phyloP scores from a whole-genome alignment of 2,888 invertebrate species.

The Heliconius erato region DNA sequence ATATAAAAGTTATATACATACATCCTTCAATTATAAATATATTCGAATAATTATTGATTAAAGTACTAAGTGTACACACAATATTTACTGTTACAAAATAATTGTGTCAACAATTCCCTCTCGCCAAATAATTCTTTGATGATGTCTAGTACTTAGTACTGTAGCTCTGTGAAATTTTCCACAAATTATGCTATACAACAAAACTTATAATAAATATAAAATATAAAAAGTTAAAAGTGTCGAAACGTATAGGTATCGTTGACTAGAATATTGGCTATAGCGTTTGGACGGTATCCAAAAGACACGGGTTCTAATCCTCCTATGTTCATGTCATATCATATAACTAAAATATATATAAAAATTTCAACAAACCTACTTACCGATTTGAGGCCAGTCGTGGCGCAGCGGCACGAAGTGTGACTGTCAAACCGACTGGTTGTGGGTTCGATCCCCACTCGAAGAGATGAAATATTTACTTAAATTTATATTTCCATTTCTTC shows the following conservation, averaged over 20 bases:
- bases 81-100: constrained; percentile 4
- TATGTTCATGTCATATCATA: background rate
- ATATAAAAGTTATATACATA: too few relatives aligned
- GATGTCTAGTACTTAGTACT: background rate
- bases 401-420: too few relatives aligned
- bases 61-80: background rate
- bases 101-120: background rate
- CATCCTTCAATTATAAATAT: too few relatives aligned
- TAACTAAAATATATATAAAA: background rate
- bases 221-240: background rate
- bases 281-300: constrained; percentile 8
- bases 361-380: background rate
- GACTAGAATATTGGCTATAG: background rate
- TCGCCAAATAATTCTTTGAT: background rate
- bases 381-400: background rate
- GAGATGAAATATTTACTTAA: too few relatives aligned
- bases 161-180: background rate
- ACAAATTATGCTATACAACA: background rate
- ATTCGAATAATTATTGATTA: too few relatives aligned
- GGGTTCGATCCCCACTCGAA: too few relatives aligned
- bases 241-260: background rate
- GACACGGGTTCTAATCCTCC: background rate
- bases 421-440: too few relatives aligned
- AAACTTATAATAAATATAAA: constrained; percentile 8
- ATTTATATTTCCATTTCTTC: too few relatives aligned